A percentile compares a stretch with the other conserved stretches of the same genome.
phyloP scores from a whole-genome alignment of 2,888 invertebrate species.

The Hemithea aestivaria region DNA sequence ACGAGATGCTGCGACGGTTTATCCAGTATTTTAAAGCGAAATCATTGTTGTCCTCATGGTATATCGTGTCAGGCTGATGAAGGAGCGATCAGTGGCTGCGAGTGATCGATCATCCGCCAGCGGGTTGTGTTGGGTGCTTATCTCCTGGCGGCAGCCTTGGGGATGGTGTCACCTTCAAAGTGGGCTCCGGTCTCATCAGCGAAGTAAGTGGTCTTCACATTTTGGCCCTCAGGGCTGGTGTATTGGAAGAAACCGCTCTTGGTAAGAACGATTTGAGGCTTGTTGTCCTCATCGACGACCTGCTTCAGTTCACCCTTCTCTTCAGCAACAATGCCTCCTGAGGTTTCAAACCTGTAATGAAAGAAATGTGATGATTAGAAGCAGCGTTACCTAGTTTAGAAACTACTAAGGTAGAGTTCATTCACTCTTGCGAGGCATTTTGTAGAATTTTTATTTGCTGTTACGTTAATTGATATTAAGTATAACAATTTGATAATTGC shows the following conservation, averaged over 20 bases:
- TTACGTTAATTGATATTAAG: no score
- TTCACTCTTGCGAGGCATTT: no score
- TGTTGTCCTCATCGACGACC: slow-evolving; percentile 75
- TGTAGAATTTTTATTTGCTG: no score
- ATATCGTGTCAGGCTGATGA: slow-evolving; percentile 4
- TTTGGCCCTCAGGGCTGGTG: slow-evolving; percentile 69
- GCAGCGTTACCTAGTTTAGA: no score
- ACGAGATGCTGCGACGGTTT: slow-evolving; percentile 23
- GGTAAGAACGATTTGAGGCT: slow-evolving; percentile 73
- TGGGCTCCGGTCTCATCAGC: slow-evolving; percentile 84
- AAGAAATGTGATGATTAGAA: slow-evolving; percentile 6
- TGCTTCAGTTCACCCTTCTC: slow-evolving; percentile 66
- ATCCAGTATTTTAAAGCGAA: slow-evolving; percentile 2
- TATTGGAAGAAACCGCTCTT: slow-evolving; percentile 81
- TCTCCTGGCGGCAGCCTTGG: slow-evolving; percentile 63
- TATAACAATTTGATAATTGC: no score
- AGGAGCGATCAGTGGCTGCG: slow-evolving; percentile 10
- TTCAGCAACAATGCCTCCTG: slow-evolving; percentile 73
- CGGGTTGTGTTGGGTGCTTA: slow-evolving; percentile 22
- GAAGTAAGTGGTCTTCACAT: slow-evolving; percentile 69
- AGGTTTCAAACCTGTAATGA: slow-evolving; percentile 61
- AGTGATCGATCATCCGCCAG: slow-evolving; percentile 21
- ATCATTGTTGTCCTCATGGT: neutral
- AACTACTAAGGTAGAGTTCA: no score
- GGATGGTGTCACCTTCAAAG: slow-evolving; percentile 81